Percentiles rank a stretch among this genome's conserved stretches.
phyloP scores from a whole-genome alignment of 2,113 vertebrate genomes.

The Lagopus leucura region DNA sequence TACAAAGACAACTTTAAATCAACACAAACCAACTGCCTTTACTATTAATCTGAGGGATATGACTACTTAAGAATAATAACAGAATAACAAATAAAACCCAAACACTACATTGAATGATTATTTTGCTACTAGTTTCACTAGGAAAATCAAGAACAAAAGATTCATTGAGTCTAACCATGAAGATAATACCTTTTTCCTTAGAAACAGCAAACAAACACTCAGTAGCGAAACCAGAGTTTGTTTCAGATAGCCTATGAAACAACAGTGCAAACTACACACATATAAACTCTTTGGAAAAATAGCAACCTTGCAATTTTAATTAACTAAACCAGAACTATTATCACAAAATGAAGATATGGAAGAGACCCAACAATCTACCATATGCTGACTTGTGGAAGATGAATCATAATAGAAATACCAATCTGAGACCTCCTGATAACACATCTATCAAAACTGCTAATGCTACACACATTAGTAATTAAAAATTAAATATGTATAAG shows the following conservation, averaged over 20 bases:
- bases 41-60: neutral
- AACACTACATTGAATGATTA: neutral
- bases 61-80: neutral
- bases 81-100: neutral
- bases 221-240: neutral
- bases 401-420: neutral
- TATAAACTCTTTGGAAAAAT: neutral
- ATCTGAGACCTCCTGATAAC: neutral
- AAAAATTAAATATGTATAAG: neutral
- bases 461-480: neutral
- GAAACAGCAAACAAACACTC: slow-evolving; percentile 11
- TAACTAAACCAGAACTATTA: neutral
- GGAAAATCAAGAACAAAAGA: neutral
- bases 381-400: neutral
- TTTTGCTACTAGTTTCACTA: neutral
- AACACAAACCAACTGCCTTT: neutral
- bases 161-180: neutral
- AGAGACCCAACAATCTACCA: neutral
- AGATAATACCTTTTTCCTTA: neutral
- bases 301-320: neutral
- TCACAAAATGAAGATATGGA: neutral
- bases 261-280: neutral
- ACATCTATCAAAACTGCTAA: neutral
- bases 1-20: neutral
- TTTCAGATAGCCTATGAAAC: neutral